Base-by-base conservation (phyloP, 2,797 vertebrate species). In the Orestias chungarensis region DNA sequence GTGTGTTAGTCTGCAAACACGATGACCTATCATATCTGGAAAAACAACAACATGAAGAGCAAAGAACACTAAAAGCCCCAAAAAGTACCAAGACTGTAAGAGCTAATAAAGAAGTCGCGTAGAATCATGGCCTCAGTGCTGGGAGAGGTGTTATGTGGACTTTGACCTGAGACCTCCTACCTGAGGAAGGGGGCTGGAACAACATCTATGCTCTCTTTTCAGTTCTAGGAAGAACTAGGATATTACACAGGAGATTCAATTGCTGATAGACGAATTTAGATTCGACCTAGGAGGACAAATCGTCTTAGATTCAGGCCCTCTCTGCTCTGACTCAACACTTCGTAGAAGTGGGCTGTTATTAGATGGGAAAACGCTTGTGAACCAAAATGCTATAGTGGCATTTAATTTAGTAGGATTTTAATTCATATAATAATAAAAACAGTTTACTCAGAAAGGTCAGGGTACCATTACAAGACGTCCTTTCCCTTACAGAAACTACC, bases 1-100 rank as follows among this genome's bases (percentile, higher is more conserved):
- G 50, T 35, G 71, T 82, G 74, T 74, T 54, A 74, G 70, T 44
- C 59, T 81, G 79, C 67, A 42, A 70, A 75, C 82, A 81, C 35
- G 8, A 1, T 46, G 69, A 81, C 76, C 81, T 79, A 11, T 79
- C 67, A 52, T 69, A 23, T 33, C 68, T 49, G 54, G 40, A 61
- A 70, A 35, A 66, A 52, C 70, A 50, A 54, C 25, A 43, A 38
- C 20, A 66, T 75, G 68, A 20, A 29, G 29, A 59, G 38, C 54
- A 82, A 64, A 65, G 44, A 43, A n/a, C 4, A 55, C 43, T 46
- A 17, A 33, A 66, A 64, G 12, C 25, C 42, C n/a, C 55, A 42
- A 23, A 15, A 29, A 35, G 29, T 72, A 50, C 68, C 54, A 23
- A 18, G 55, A 18, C 29, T 57, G 7, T 11, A 20, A 33, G 8